Evolutionary conservation across 2,888 invertebrate genomes (phyloP).

Genomic region (Aradus depressus): DNA sequence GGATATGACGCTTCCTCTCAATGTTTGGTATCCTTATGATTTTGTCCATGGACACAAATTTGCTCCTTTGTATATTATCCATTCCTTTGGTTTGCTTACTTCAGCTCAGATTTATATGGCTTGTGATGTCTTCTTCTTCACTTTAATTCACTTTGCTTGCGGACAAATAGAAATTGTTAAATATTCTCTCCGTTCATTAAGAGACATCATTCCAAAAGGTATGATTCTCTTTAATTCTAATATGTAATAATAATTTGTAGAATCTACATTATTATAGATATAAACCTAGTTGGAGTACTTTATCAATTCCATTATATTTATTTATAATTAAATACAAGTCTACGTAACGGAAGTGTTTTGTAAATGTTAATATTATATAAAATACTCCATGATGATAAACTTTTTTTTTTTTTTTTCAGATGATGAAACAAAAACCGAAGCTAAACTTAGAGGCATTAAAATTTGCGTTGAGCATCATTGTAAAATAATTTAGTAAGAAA

Average conservation of each 20-base stretch:
- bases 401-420: not conserved
- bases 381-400: not conserved
- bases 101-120: conserved; percentile 26
- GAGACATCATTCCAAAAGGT: not conserved
- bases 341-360: not conserved
- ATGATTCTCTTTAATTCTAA: no score
- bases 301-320: no score
- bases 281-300: no score
- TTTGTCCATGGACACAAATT: conserved; percentile 4
- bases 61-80: conserved; percentile 17
- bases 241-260: no score
- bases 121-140: conserved; percentile 27
- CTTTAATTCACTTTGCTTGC: conserved; percentile 22
- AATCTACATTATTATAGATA: no score
- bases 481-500: not conserved
- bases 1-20: conserved; percentile 15
- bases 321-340: not conserved
- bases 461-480: not conserved
- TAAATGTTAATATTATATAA: not conserved
- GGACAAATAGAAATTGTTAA: conserved; percentile 6
- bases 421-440: not conserved
- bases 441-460: not conserved
- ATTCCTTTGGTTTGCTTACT: conserved; percentile 12
- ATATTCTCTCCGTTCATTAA: not conserved
- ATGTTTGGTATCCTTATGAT: conserved; percentile 12